Percentiles rank a stretch among this genome's conserved stretches.
Evolutionary conservation across 2,888 invertebrate species (phyloP).

Genomic region (Hydroisotoma schaefferi): DNA sequence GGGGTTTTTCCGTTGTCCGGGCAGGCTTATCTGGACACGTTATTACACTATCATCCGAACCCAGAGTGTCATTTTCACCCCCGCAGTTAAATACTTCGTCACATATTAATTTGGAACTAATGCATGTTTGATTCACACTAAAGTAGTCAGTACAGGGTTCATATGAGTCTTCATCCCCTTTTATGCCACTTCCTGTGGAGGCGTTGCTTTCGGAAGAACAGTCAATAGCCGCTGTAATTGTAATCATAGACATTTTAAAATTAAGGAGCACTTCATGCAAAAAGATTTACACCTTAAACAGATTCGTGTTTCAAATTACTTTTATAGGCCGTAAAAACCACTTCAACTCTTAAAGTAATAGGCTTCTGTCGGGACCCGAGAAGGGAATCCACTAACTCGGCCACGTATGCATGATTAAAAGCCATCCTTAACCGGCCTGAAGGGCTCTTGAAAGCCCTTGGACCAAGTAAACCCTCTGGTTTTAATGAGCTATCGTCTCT

Average conservation of each 20-base stretch:
- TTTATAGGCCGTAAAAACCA: constrained; percentile 37
- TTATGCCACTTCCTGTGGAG: background rate
- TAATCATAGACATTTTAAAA: constrained; percentile 1
- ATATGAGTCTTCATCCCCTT: constrained; percentile 24
- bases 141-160: constrained; percentile 30
- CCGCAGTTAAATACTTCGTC: constrained; percentile 37
- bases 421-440: constrained; percentile 29
- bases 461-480: constrained; percentile 27
- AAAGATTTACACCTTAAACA: background rate
- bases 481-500: constrained; percentile 25
- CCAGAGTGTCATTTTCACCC: constrained; percentile 30
- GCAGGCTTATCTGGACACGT: constrained; percentile 32
- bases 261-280: background rate
- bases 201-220: background rate
- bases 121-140: constrained; percentile 32
- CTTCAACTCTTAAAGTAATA: constrained; percentile 26
- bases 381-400: constrained; percentile 35
- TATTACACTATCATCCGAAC: constrained; percentile 30
- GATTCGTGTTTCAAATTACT: constrained; percentile 17
- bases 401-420: constrained; percentile 40
- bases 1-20: constrained; percentile 28
- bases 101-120: constrained; percentile 39
- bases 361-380: constrained; percentile 32
- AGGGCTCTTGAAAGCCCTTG: constrained; percentile 24
- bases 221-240: too few species aligned